These are phyloP conservation scores for Syngnathus typhle DNA, from an alignment of 2,113 vertebrate species.

Conservation along the genomic window DNA sequence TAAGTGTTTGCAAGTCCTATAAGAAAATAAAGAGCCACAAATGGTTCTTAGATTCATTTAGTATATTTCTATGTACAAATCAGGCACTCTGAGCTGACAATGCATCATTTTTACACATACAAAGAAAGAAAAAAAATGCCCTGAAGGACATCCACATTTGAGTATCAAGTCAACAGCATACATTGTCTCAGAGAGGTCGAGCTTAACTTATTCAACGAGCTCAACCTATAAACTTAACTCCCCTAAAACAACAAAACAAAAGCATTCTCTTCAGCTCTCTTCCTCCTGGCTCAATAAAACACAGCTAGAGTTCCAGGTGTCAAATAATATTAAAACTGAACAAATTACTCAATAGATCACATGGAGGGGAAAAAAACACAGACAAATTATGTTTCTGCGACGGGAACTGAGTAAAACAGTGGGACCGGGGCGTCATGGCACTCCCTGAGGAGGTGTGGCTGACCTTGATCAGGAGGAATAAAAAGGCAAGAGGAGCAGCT, in stretches of 20 bases:
- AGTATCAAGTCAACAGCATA: conserved; percentile 62
- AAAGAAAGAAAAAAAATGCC: conserved; percentile 53
- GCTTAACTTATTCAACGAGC: conserved; percentile 49
- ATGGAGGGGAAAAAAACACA: conserved; percentile 9
- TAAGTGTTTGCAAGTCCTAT: neutral
- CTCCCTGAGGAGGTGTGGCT: conserved; percentile 55
- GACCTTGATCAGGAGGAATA: conserved; percentile 42
- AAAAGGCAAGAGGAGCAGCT: conserved; percentile 57
- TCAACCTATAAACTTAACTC: conserved; percentile 34
- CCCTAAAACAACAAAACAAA: conserved; percentile 41
- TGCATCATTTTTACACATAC: conserved; percentile 50
- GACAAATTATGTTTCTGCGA: conserved; percentile 15
- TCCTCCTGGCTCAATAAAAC: conserved; percentile 20
- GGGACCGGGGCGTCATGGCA: conserved; percentile 25
- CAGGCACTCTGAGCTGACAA: conserved; percentile 74
- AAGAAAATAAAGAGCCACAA: conserved; percentile 12
- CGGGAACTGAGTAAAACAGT: neutral
- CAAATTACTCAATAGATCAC: conserved; percentile 20
- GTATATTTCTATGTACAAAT: conserved; percentile 69
- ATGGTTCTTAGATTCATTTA: conserved; percentile 52
- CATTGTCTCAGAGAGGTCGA: conserved; percentile 44
- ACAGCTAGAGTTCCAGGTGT: conserved; percentile 29
- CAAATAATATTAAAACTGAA: conserved; percentile 24
- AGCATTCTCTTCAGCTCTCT: conserved; percentile 31
- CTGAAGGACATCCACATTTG: conserved; percentile 57